Conservation (phyloP, 1,140 invertebrate genomes). For the Zaprionus vittiger region DNA sequence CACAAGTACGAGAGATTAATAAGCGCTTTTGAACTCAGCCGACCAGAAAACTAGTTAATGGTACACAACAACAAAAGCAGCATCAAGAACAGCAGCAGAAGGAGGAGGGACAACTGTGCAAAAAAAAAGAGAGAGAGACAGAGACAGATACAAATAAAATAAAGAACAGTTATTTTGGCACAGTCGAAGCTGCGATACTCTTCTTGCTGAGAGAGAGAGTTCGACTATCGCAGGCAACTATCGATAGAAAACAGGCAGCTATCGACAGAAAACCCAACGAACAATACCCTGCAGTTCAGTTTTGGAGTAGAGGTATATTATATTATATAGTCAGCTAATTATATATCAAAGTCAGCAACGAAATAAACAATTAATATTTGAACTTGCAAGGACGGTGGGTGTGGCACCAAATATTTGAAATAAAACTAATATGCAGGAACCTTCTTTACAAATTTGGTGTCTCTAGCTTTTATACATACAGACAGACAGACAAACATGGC, state of each 20-base stretch:
- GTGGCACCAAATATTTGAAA: background rate
- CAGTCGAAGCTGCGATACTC: background rate
- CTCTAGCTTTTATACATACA: background rate
- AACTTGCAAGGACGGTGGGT: background rate
- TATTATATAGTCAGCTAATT: background rate
- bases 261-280: background rate
- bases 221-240: background rate
- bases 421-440: background rate
- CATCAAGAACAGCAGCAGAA: background rate
- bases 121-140: conserved; percentile 1
- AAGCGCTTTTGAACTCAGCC: conserved; percentile 83
- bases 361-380: background rate
- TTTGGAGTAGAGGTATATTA: background rate
- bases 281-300: too few species aligned
- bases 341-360: too few species aligned
- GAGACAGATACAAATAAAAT: background rate
- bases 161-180: conserved; percentile 3
- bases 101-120: conserved; percentile 28
- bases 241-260: background rate
- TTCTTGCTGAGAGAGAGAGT: background rate
- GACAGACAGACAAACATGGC: background rate
- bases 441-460: background rate
- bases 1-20: conserved; percentile 83
- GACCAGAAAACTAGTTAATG: conserved; percentile 83
- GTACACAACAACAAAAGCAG: conserved; percentile 35